phyloP scores from a whole-genome alignment of 2,797 vertebrate species.

The Poeciliopsis turneri region DNA sequence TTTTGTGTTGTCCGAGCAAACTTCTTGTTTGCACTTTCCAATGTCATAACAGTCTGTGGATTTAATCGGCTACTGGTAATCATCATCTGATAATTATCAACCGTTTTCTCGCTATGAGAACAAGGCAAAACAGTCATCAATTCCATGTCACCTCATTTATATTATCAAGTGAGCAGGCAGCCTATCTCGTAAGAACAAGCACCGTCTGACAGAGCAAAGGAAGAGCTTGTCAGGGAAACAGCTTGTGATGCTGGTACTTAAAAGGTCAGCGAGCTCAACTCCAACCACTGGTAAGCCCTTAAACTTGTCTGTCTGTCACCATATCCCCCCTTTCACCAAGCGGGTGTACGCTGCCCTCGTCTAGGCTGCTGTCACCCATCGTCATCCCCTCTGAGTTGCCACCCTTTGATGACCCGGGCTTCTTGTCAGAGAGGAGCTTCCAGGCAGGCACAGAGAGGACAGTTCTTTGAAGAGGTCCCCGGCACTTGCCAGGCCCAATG shows the following conservation, averaged over 20 bases:
- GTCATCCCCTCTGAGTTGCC: conserved; percentile 54
- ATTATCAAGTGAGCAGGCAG: conserved; percentile 52
- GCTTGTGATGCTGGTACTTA: conserved; percentile 70
- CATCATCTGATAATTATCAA: conserved; percentile 4
- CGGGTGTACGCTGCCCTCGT: conserved; percentile 54
- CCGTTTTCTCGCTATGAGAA: conserved; percentile 17
- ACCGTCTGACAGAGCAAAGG: conserved; percentile 73
- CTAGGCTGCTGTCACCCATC: conserved; percentile 54
- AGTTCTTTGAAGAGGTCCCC: conserved; percentile 78
- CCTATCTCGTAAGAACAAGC: conserved; percentile 57
- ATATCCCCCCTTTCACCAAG: conserved; percentile 27
- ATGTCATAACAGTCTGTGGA: conserved; percentile 20
- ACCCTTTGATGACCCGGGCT: conserved; percentile 71
- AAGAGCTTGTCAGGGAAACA: conserved; percentile 81
- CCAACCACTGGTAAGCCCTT: conserved; percentile 54
- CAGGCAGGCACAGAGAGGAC: conserved; percentile 73
- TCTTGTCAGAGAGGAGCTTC: conserved; percentile 70
- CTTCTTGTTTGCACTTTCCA: conserved; percentile 51
- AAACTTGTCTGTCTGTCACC: conserved; percentile 68
- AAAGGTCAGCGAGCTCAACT: conserved; percentile 75
- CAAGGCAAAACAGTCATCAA: conserved; percentile 8
- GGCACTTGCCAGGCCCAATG: conserved; percentile 66
- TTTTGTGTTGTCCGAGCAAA: conserved; percentile 18
- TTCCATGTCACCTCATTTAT: conserved; percentile 52
- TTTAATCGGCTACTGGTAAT: conserved; percentile 35